A percentile compares a stretch with the other conserved stretches of the same genome.
These are phyloP conservation scores for Hyles vespertilio DNA, from an alignment of 1,140 invertebrate species.

Conservation along the genomic window DNA sequence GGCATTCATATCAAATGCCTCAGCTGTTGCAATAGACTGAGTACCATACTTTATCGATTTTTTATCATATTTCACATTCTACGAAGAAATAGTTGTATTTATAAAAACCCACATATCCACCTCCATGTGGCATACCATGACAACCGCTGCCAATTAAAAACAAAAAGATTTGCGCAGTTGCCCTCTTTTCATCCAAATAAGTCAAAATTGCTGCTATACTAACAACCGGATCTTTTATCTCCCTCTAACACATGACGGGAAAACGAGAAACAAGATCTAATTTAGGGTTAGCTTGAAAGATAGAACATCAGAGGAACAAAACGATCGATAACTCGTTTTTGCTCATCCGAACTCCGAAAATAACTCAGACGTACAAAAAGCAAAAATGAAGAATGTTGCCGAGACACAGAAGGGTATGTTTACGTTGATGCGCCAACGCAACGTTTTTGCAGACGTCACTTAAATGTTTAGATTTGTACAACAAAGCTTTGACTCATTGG, in stretches of 20 bases:
- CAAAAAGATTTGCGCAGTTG: too few species aligned
- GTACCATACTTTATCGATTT: too few species aligned
- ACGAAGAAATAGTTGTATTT: too few species aligned
- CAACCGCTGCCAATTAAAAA: too few species aligned
- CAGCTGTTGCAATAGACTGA: too few species aligned
- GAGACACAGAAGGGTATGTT: constrained; percentile 14
- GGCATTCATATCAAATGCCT: too few species aligned
- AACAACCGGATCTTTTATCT: neutral
- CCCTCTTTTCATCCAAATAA: neutral
- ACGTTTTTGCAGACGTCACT: neutral
- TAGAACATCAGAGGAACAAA: constrained; percentile 6
- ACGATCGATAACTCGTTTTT: constrained; percentile 20
- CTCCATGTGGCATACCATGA: too few species aligned
- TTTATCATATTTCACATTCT: too few species aligned
- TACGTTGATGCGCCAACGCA: constrained; percentile 3
- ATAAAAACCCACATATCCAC: too few species aligned
- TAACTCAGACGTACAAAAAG: constrained; percentile 20
- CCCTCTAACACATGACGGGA: neutral
- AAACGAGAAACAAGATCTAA: neutral
- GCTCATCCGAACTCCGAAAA: constrained; percentile 14
- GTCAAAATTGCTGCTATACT: neutral
- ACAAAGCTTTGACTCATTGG: too few species aligned
- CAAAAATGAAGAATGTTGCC: constrained; percentile 13
- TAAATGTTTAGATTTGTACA: too few species aligned
- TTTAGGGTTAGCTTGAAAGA: constrained; percentile 5